Evolutionary conservation across 2,888 invertebrate species (phyloP).

Genomic region (Melinaea marsaeus): DNA sequence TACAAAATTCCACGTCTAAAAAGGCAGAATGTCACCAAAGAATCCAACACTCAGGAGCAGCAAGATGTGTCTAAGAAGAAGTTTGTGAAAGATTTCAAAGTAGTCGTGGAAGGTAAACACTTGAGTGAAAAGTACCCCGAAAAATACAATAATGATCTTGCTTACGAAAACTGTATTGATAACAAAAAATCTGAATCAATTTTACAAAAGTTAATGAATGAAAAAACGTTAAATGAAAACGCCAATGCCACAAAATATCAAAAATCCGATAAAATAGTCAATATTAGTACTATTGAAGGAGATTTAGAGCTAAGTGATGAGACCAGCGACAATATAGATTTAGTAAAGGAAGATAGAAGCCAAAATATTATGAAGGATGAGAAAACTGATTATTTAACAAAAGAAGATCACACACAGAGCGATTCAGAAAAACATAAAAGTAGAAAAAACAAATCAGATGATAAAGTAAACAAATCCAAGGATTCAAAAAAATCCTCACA

Average conservation of each 20-base stretch:
- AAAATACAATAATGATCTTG: not conserved
- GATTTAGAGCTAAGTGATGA: slow-evolving; percentile 70
- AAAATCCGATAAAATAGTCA: not conserved
- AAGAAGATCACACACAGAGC: not conserved
- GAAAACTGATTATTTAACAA: slow-evolving; percentile 14
- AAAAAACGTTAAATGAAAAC: slow-evolving; percentile 21
- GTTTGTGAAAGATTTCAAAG: slow-evolving; percentile 4
- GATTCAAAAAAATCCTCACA: slow-evolving; percentile 13
- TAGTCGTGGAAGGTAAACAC: not conserved
- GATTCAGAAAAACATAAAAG: slow-evolving; percentile 9
- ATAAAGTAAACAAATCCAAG: slow-evolving; percentile 19
- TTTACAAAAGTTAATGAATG: slow-evolving; percentile 18
- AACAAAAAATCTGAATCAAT: not conserved
- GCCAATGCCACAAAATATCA: not conserved
- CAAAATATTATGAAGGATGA: slow-evolving; percentile 10
- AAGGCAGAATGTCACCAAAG: slow-evolving; percentile 9
- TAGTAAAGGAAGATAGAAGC: slow-evolving; percentile 6
- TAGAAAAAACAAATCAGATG: slow-evolving; percentile 7
- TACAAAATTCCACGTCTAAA: slow-evolving; percentile 43
- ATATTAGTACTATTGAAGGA: slow-evolving; percentile 48
- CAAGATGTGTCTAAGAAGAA: not conserved
- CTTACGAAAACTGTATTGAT: not conserved
- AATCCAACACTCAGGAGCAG: not conserved
- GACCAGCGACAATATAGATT: slow-evolving; percentile 46
- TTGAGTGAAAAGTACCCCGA: slow-evolving; percentile 2